Base-by-base conservation (phyloP, 2,113 vertebrate species). In the Poicephalus gulielmi region DNA sequence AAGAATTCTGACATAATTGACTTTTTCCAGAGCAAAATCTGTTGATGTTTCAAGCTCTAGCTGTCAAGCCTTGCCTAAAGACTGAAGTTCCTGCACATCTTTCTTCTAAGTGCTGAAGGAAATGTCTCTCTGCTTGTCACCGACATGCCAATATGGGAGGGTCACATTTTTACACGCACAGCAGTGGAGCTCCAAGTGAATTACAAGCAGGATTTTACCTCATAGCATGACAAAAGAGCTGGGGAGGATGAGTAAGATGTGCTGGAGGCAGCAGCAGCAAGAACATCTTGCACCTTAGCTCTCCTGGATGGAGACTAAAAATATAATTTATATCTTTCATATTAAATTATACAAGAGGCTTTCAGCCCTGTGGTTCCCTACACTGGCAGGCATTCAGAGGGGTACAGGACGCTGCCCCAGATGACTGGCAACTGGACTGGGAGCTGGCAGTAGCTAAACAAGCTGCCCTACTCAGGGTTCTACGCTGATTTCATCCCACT, bases 61-160 rank as follows among this genome's bases (percentile, higher is more conserved):
- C 30, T 87, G 9, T 52, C 16, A 47, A 73, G 33, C 18, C 18
- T 11, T 71, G 5, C 18, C 18, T 68, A 30, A 75, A 68, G 30
- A 55, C 49, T 53, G 35, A 57, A 75, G 70, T 52, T 82, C 22
- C 30, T 79, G 31, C 14, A 25, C 10, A 68, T 20, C 47, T 53
- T 76, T 86, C 35, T 71, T 59, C 50, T 78, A 24, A 55, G 5
- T 6, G 43, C 4, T n/a, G 57, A 79, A 67, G 44, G 13, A 71
- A 84, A 62, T 17, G 0, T 41, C 33, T 63, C 7, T 57, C 11
- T 84, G 52, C 4, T 63, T 84, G 69, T 35, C 52, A 82, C 6
- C 1, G 1, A 20, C 17, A 16, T 30, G 9, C 7, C 19, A 17
- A 3, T n/a, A 53, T 3, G 19, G 60, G 11, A 39, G 4, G 27